Conservation (phyloP, 1,140 invertebrate species). For the Cotesia typhae region DNA sequence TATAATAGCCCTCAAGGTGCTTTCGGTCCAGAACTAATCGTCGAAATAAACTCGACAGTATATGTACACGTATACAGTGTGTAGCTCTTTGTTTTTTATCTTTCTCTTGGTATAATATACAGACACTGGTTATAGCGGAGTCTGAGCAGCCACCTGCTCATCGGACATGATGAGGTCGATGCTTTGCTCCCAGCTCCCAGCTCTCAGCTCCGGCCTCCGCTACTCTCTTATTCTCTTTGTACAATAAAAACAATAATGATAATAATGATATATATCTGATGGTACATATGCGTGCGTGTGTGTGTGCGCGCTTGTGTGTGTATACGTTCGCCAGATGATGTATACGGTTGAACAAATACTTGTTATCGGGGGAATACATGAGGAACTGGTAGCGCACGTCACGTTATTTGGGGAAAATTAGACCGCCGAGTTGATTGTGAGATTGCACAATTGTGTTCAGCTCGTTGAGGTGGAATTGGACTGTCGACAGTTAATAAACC, state of each 20-base stretch:
- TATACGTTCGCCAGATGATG: not conserved
- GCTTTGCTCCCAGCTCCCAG: not conserved
- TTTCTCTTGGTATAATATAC: not conserved
- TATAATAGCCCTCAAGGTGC: constrained; percentile 6
- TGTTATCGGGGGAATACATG: not conserved
- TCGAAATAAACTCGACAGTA: constrained; percentile 37
- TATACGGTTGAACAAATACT: not conserved
- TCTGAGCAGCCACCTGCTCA: constrained; percentile 3
- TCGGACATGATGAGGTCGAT: constrained; percentile 8
- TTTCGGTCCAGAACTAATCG: constrained; percentile 44
- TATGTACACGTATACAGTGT: constrained; percentile 10
- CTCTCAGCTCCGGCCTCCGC: not conserved
- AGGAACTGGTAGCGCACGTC: not conserved
- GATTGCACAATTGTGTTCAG: constrained; percentile 23
- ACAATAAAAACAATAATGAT: too few species aligned
- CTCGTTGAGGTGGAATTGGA: constrained; percentile 17
- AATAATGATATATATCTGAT: too few species aligned
- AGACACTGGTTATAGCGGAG: too few species aligned
- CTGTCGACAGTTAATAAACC: constrained; percentile 10
- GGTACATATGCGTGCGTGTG: not conserved
- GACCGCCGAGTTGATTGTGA: constrained; percentile 11
- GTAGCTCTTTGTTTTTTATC: not conserved
- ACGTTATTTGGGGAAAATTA: constrained; percentile 28
- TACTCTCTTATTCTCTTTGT: not conserved
- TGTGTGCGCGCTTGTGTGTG: not conserved